Evolutionary conservation across 1,140 invertebrate species (phyloP).

Genomic region (Marisa cornuarietis): DNA sequence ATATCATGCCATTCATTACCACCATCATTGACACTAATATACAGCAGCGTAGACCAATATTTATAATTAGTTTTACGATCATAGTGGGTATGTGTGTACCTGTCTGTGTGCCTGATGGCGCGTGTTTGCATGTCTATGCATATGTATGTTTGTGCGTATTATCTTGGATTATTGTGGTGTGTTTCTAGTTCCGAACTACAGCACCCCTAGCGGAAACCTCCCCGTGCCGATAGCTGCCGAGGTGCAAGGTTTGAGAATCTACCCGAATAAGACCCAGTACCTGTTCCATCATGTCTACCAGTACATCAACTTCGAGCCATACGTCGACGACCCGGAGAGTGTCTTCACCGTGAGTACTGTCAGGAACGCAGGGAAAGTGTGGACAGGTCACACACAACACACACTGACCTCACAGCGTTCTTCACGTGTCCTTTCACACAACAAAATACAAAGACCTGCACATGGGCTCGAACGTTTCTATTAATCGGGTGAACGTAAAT

Average conservation of each 20-base stretch:
- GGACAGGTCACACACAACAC: too few relatives aligned
- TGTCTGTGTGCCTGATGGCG: neutral
- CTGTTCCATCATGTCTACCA: neutral
- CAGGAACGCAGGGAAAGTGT: too few relatives aligned
- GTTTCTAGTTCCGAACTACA: constrained; percentile 8
- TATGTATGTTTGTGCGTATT: neutral
- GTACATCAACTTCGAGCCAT: neutral
- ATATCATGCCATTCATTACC: too few relatives aligned
- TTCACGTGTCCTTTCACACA: too few relatives aligned
- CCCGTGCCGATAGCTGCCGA: constrained; percentile 10
- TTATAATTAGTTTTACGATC: too few relatives aligned
- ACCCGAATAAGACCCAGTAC: neutral
- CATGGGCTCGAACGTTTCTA: too few relatives aligned
- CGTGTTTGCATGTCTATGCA: neutral
- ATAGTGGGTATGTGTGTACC: neutral
- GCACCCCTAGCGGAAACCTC: neutral
- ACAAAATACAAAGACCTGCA: too few relatives aligned
- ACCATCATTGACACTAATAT: too few relatives aligned
- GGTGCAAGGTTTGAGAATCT: neutral
- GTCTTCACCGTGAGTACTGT: neutral
- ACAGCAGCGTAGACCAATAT: too few relatives aligned
- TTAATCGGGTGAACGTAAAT: too few relatives aligned
- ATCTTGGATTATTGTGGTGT: neutral
- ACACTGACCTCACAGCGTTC: too few relatives aligned
- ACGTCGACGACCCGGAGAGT: neutral